Evolutionary conservation across 1,140 invertebrate genomes (phyloP).

Genomic region (Trypoxylus dichotomus): DNA sequence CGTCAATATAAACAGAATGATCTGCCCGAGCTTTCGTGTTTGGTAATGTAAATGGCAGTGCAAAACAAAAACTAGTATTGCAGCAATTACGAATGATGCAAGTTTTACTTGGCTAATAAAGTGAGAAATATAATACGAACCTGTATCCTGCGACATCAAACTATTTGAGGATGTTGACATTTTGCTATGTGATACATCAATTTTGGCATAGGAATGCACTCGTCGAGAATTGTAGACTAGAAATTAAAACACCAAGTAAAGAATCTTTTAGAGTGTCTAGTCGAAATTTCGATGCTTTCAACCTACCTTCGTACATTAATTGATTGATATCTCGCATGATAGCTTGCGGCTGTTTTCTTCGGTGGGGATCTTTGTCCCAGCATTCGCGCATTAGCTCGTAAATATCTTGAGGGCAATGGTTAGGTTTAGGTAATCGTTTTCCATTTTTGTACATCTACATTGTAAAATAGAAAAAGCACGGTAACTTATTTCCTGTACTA

Average conservation of each 20-base stretch:
- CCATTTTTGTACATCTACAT: slow-evolving; percentile 62
- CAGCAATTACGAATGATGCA: too few relatives aligned
- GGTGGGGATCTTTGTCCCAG: slow-evolving; percentile 76
- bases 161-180: slow-evolving; percentile 36
- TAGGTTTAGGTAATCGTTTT: slow-evolving; percentile 73
- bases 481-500: neutral
- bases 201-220: slow-evolving; percentile 62
- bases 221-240: slow-evolving; percentile 63
- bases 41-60: too few relatives aligned
- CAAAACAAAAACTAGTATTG: too few relatives aligned
- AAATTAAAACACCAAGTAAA: slow-evolving; percentile 41
- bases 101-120: neutral
- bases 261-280: neutral
- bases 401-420: slow-evolving; percentile 77
- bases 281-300: neutral
- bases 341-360: slow-evolving; percentile 74
- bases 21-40: too few relatives aligned
- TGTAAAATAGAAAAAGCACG: neutral
- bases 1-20: too few relatives aligned
- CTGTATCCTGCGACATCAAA: slow-evolving; percentile 47
- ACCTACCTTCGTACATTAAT: slow-evolving; percentile 69
- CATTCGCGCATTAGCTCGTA: slow-evolving; percentile 84
- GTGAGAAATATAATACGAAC: slow-evolving; percentile 31
- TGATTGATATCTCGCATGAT: slow-evolving; percentile 83
- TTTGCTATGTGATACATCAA: slow-evolving; percentile 35